Conservation (phyloP, 2,888 invertebrate species). For the Nymphalis c-album region DNA sequence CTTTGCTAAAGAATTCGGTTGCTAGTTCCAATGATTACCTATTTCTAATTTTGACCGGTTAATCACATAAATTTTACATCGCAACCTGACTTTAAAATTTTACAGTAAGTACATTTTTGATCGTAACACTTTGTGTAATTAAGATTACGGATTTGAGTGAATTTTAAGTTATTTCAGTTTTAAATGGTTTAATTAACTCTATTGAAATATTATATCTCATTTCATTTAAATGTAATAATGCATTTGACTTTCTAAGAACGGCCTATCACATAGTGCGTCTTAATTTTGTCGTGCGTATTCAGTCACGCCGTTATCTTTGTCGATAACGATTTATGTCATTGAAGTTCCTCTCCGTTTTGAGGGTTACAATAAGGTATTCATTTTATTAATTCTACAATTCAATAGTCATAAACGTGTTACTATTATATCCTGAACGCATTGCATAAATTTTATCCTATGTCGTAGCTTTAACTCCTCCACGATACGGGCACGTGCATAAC, state of each 20-base stretch:
- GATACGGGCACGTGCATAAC: conserved; percentile 30
- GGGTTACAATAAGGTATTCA: background rate
- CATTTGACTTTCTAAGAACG: conserved; percentile 13
- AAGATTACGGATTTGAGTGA: conserved; percentile 10
- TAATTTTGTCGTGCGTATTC: conserved; percentile 67
- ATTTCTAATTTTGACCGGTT: conserved; percentile 13
- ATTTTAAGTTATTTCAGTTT: conserved; percentile 10
- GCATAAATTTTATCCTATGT: background rate
- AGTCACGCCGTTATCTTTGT: conserved; percentile 74
- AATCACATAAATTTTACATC: conserved; percentile 10
- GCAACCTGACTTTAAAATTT: conserved; percentile 22
- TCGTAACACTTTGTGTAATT: conserved; percentile 45
- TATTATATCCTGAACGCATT: background rate
- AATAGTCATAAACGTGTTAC: background rate
- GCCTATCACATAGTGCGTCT: conserved; percentile 67
- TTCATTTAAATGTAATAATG: background rate
- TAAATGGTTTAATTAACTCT: background rate
- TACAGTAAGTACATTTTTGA: conserved; percentile 59
- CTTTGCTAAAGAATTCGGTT: conserved; percentile 46
- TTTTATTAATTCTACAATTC: background rate
- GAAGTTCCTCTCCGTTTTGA: conserved; percentile 16
- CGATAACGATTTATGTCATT: conserved; percentile 56
- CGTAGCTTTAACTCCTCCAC: background rate
- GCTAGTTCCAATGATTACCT: conserved; percentile 29
- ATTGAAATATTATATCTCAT: background rate